phyloP scores from a whole-genome alignment of 2,888 invertebrate genomes.

The Dolichomitus sp. region DNA sequence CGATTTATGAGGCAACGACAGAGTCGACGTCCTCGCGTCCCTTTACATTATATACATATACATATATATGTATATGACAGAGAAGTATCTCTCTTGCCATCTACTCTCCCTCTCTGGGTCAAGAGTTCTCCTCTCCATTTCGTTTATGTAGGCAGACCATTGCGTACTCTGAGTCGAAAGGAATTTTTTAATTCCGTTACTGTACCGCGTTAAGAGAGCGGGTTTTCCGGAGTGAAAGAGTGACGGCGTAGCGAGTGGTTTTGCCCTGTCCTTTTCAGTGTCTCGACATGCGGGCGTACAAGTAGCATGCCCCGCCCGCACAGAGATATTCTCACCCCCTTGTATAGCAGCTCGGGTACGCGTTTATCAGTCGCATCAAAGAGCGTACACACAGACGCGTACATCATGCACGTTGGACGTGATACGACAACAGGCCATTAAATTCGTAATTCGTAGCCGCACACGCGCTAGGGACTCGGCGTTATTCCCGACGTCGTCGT shows the following conservation, averaged over 20 bases:
- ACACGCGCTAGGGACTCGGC: constrained; percentile 62
- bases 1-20: constrained; percentile 49
- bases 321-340: constrained; percentile 1
- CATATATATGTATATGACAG: neutral
- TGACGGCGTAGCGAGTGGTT: neutral
- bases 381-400: constrained; percentile 20
- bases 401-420: neutral
- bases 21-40: constrained; percentile 25
- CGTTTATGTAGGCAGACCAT: constrained; percentile 29
- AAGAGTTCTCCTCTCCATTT: constrained; percentile 52
- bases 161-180: constrained; percentile 35
- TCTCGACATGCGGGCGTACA: constrained; percentile 28
- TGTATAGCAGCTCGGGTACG: constrained; percentile 2
- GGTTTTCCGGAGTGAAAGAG: constrained; percentile 26
- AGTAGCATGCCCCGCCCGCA: constrained; percentile 3
- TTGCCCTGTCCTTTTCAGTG: neutral
- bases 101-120: constrained; percentile 33
- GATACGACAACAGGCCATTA: constrained; percentile 74
- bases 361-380: constrained; percentile 51
- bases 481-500: constrained; percentile 66
- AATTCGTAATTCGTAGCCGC: constrained; percentile 78
- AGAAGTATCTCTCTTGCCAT: constrained; percentile 13
- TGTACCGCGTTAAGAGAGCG: constrained; percentile 25
- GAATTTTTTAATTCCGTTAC: constrained; percentile 57
- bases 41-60: neutral